Conservation (phyloP, 2,888 invertebrate species). For the Cetonia aurata region DNA sequence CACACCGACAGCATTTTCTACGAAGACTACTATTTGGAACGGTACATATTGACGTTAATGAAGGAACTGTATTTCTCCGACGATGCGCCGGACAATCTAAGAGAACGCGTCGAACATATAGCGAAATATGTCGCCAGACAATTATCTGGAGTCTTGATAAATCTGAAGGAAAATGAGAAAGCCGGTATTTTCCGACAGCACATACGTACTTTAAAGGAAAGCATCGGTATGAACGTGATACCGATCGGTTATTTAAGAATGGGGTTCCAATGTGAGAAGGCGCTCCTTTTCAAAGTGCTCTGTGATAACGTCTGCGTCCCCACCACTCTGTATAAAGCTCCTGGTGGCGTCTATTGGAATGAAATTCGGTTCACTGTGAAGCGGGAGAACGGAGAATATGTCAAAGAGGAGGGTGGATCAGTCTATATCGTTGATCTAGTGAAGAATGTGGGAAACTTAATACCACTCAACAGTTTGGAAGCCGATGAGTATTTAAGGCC, state of each 20-base stretch:
- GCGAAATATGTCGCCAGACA: slow-evolving; percentile 40
- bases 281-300: slow-evolving; percentile 70
- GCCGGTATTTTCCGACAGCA: slow-evolving; percentile 29
- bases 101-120: slow-evolving; percentile 19
- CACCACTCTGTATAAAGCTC: slow-evolving; percentile 65
- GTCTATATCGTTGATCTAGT: slow-evolving; percentile 68
- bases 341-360: slow-evolving; percentile 65
- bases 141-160: slow-evolving; percentile 33
- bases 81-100: slow-evolving; percentile 5
- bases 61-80: slow-evolving; percentile 27
- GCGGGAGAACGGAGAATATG: neutral
- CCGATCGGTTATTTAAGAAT: slow-evolving; percentile 67
- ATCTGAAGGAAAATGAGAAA: slow-evolving; percentile 30
- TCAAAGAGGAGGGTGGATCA: slow-evolving; percentile 46
- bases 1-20: slow-evolving; percentile 2
- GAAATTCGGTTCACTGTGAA: slow-evolving; percentile 57
- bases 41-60: slow-evolving; percentile 30
- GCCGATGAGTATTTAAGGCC: slow-evolving; percentile 61
- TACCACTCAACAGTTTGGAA: slow-evolving; percentile 63
- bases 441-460: slow-evolving; percentile 64
- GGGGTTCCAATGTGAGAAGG: slow-evolving; percentile 69
- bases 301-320: slow-evolving; percentile 69
- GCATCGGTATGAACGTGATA: slow-evolving; percentile 66
- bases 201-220: slow-evolving; percentile 27
- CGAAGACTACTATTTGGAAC: slow-evolving; percentile 38